Base-by-base conservation (phyloP, 2,113 vertebrate genomes). In the Elgaria multicarinata region DNA sequence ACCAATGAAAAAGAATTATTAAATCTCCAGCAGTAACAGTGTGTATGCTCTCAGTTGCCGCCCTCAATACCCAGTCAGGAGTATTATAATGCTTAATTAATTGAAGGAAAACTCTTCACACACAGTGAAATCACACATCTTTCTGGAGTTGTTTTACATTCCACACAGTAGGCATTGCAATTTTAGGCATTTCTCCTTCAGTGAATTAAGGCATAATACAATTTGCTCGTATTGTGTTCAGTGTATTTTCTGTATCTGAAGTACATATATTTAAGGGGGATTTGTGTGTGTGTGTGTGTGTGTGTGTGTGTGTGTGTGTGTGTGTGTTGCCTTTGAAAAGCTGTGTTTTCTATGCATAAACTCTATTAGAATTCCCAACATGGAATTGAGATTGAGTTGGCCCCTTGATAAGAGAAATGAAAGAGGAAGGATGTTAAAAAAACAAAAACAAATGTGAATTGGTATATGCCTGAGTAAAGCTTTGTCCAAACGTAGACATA, bases 71-170 rank as follows among this genome's bases (percentile, higher is more conserved):
- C 22, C 75, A 92, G 76, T 28, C 78, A 94, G 50, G 42, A 18
- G 24, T 88, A 87, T 81, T 72, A 86, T 3, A 86, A 79, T 69
- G 53, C 58, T 91, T 91, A 86, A 92, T 86, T 93, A 92, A 91
- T 93, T 92, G 88, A 91, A 90, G 13, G 10, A 3, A n/a, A 76
- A 86, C 42, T 69, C 33, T 90, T 90, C 88, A 81, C 39, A 88
- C 67, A 85, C 92, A 94, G 92, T 50, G 90, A 94, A 94, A 94
- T 76, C 20, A 85, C 82, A 87, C 3, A 87, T 92, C n/a, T 79
- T 91, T 88, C 18, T 0, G 0, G 83, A 94, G 62, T 46, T 28
- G 9, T 92, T 93, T 39, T 87, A 89, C 86, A 53, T 33, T 42
- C 42, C 80, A 0, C n/a, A 84, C 82, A 77, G 88, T 72, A 83